Evolutionary conservation across 2,797 vertebrate species (phyloP).

Genomic region (Danio tinwini): DNA sequence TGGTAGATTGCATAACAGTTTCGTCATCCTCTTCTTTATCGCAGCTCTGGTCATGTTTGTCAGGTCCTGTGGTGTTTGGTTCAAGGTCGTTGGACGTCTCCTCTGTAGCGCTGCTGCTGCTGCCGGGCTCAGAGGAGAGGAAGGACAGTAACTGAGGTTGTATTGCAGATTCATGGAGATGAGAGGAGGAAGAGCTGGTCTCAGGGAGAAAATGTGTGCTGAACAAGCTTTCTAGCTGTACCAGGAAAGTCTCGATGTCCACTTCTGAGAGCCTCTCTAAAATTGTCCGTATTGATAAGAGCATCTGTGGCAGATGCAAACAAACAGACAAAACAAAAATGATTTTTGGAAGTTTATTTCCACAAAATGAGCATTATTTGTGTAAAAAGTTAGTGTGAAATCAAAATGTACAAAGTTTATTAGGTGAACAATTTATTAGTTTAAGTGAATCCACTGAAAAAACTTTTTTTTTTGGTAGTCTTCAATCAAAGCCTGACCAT

Average conservation of each 20-base stretch:
- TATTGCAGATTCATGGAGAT: slow-evolving; percentile 56
- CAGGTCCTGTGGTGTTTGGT: background rate
- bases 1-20: background rate
- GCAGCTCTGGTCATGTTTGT: background rate
- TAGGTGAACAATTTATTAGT: too few relatives aligned
- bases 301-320: slow-evolving; percentile 87
- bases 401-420: too few relatives aligned
- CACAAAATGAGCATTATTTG: too few relatives aligned
- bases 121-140: slow-evolving; percentile 55
- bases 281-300: slow-evolving; percentile 89
- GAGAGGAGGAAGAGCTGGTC: slow-evolving; percentile 56
- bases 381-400: too few relatives aligned
- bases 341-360: too few relatives aligned
- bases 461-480: too few relatives aligned
- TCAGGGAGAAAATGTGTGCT: slow-evolving; percentile 82
- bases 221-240: slow-evolving; percentile 89
- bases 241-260: slow-evolving; percentile 85
- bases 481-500: too few relatives aligned
- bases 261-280: slow-evolving; percentile 83
- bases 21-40: slow-evolving; percentile 9
- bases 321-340: background rate
- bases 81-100: slow-evolving; percentile 23
- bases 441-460: too few relatives aligned
- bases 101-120: slow-evolving; percentile 26
- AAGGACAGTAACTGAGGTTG: slow-evolving; percentile 54